phyloP scores from a whole-genome alignment of 2,797 vertebrate species.

The Phaenicophaeus curvirostris region DNA sequence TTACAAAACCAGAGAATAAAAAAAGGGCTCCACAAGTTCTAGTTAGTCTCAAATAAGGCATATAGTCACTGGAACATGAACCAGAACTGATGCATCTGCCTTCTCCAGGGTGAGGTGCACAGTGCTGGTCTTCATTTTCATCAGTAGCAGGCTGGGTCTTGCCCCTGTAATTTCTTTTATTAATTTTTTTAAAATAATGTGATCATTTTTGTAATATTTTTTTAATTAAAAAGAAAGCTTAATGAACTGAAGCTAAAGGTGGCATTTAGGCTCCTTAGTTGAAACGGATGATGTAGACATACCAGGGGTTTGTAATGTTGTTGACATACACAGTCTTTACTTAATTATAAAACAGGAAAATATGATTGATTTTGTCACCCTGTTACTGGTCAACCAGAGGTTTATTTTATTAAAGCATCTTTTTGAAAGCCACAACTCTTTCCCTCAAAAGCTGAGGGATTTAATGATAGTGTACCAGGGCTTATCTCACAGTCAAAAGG shows the following conservation, averaged over 20 bases:
- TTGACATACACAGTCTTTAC: background rate
- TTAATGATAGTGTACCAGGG: background rate
- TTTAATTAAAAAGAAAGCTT: background rate
- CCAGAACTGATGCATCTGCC: background rate
- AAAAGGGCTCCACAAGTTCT: background rate
- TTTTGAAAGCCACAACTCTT: background rate
- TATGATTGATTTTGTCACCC: background rate
- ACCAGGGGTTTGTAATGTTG: background rate
- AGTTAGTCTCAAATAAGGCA: background rate
- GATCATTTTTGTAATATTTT: rapidly evolving
- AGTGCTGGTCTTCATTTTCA: background rate
- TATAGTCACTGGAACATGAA: rapidly evolving
- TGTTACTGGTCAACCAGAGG: background rate
- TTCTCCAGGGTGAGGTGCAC: background rate
- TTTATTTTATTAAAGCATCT: background rate
- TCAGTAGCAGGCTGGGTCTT: background rate
- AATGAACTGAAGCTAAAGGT: background rate
- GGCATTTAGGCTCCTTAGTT: background rate
- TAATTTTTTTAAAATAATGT: background rate
- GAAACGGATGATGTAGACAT: background rate
- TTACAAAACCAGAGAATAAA: too few relatives aligned
- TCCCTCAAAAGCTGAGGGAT: background rate
- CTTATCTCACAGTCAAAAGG: background rate
- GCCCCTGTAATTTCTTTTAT: background rate
- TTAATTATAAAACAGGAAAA: background rate